Conservation (phyloP, 2,888 invertebrate species). For the Ornithoptera priamus region DNA sequence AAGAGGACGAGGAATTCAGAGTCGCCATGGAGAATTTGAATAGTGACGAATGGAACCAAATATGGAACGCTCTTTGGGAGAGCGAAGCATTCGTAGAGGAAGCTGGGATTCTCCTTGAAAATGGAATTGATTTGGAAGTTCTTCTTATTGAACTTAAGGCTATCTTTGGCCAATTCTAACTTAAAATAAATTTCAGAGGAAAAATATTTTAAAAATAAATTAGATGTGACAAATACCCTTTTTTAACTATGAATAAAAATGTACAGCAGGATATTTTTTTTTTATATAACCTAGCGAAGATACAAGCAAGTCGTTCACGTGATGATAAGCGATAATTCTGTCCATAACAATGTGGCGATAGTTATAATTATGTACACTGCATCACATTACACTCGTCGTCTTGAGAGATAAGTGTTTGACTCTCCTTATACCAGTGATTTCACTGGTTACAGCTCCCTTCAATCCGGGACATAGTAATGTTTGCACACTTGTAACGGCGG, state of each 20-base stretch:
- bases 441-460: too few relatives aligned
- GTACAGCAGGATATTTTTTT: not conserved
- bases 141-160: slow-evolving; percentile 50
- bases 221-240: not conserved
- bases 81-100: slow-evolving; percentile 55
- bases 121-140: slow-evolving; percentile 51
- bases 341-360: too few relatives aligned
- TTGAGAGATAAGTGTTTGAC: too few relatives aligned
- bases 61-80: slow-evolving; percentile 51
- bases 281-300: too few relatives aligned
- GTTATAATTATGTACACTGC: too few relatives aligned
- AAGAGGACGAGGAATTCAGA: slow-evolving; percentile 56
- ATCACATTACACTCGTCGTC: too few relatives aligned
- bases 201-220: not conserved
- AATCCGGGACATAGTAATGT: too few relatives aligned
- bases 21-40: slow-evolving; percentile 55
- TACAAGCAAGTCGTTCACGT: too few relatives aligned
- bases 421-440: too few relatives aligned
- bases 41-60: slow-evolving; percentile 54
- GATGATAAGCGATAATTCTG: too few relatives aligned
- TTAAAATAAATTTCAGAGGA: not conserved
- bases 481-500: too few relatives aligned
- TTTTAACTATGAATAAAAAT: not conserved
- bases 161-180: slow-evolving; percentile 55
- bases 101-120: slow-evolving; percentile 44